Evolutionary conservation across 2,797 vertebrate species (phyloP).

Genomic region (Alosa sapidissima): DNA sequence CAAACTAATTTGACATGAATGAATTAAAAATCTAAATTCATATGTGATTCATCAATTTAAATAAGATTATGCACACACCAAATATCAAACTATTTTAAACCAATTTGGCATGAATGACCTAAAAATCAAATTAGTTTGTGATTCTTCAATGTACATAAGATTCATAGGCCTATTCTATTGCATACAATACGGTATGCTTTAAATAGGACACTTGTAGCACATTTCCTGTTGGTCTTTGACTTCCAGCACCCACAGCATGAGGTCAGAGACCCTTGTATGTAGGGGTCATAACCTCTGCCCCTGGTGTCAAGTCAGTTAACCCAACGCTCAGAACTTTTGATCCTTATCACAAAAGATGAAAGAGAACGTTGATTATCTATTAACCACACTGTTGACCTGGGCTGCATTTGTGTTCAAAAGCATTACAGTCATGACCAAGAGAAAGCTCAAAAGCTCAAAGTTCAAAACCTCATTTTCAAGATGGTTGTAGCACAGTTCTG

Average conservation of each 20-base stretch:
- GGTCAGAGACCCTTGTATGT: neutral
- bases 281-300: neutral
- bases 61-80: neutral
- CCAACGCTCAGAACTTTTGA: neutral
- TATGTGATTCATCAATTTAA: no score
- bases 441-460: no score
- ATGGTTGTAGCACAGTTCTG: no score
- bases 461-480: no score
- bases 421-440: no score
- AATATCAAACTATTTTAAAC: no score
- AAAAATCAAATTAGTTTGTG: no score
- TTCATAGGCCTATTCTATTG: neutral
- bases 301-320: slow-evolving; percentile 9
- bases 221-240: neutral
- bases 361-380: neutral
- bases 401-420: no score
- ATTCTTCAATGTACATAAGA: no score
- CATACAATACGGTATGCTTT: neutral
- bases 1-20: no score
- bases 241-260: neutral
- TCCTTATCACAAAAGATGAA: neutral
- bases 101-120: no score
- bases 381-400: neutral
- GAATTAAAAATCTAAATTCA: no score
- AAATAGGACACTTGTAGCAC: neutral